Percentiles rank a stretch among this genome's conserved stretches.
Conservation (phyloP, 2,113 vertebrate genomes). For the Pardalotus punctatus region DNA sequence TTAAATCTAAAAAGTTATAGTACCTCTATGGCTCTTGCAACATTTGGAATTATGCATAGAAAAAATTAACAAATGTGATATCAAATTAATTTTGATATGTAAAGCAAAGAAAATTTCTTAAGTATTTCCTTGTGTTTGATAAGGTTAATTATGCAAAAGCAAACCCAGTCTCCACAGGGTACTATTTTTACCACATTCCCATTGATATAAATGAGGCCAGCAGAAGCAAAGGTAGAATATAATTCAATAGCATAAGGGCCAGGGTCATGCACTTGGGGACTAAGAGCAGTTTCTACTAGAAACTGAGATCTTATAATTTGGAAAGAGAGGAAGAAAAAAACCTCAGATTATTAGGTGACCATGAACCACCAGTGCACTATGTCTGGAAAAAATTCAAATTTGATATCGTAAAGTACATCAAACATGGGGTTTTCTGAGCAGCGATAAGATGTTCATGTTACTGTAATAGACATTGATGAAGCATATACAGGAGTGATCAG, state of each 20-base stretch:
- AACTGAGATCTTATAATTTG: not conserved
- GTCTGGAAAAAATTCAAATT: slow-evolving; percentile 13
- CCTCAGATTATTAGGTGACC: not conserved
- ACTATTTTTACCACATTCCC: not conserved
- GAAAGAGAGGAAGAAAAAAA: not conserved
- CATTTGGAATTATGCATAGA: not conserved
- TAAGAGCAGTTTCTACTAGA: not conserved
- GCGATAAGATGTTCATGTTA: not conserved
- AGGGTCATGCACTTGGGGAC: not conserved
- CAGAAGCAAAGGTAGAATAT: not conserved
- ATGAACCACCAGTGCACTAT: not conserved
- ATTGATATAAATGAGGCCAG: not conserved
- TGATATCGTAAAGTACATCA: not conserved
- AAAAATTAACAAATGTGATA: not conserved
- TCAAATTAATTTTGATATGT: not conserved
- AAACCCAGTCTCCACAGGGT: not conserved
- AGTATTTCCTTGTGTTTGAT: not conserved
- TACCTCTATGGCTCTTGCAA: not conserved
- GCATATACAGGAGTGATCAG: not conserved
- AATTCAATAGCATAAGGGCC: not conserved
- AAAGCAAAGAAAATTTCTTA: not conserved
- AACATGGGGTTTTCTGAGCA: not conserved
- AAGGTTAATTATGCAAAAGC: not conserved
- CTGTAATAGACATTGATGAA: not conserved
- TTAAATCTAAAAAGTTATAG: not conserved